Percentiles rank a stretch among this genome's conserved stretches.
phyloP scores from a whole-genome alignment of 1,140 invertebrate species.

The Ostrea edulis region DNA sequence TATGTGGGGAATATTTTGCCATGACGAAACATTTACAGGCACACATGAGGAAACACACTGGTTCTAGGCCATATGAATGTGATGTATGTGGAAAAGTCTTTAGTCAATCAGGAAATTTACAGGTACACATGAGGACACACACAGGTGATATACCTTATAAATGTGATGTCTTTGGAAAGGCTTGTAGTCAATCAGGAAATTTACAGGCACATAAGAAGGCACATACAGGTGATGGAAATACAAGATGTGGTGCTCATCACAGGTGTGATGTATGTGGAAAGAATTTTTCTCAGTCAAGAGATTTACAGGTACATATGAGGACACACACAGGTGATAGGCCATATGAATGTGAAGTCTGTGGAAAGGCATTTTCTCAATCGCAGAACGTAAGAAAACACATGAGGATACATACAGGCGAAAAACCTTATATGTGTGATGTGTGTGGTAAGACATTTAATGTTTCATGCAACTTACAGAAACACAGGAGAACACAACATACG shows the following conservation, averaged over 20 bases:
- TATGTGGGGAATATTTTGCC: background rate
- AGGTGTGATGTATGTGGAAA: background rate
- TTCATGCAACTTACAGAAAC: background rate
- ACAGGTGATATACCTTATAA: background rate
- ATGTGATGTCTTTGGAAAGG: background rate
- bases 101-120: background rate
- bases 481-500: background rate
- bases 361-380: background rate
- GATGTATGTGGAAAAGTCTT: background rate
- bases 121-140: background rate
- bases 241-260: too few relatives aligned
- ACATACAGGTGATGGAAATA: background rate
- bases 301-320: background rate
- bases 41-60: background rate
- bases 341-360: background rate
- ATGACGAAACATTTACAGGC: background rate
- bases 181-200: background rate
- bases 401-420: background rate
- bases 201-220: background rate
- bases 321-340: background rate
- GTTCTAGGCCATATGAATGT: background rate
- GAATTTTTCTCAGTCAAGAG: background rate
- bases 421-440: background rate
- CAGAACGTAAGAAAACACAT: background rate
- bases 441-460: background rate